Evolutionary conservation across 1,140 invertebrate genomes (phyloP), one percentile per base, ranked within the genome.

Genomic region (Scaptomyza graminum): DNA sequence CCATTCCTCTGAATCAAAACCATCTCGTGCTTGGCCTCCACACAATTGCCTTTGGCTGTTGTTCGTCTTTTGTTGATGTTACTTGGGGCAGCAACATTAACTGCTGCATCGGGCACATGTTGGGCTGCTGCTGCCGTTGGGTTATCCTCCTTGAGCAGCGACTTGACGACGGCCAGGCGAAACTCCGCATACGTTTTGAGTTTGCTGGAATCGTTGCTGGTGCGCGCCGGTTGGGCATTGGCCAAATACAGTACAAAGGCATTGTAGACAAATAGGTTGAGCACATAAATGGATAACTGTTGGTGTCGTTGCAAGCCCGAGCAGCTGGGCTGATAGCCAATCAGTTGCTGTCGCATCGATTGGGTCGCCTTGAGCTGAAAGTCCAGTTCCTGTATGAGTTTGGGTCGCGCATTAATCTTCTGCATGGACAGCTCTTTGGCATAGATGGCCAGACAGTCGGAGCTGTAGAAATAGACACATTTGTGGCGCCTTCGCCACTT

Each of bases 361-460:
- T 70, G 76, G 9, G 56, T 51, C 0, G 47, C 57, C 7, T 73
- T 52, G 6, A 88, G 28, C 9, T 85, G 85, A 49, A 67, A 85
- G 15, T 83, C 85, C 28, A 88, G 16, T 25, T 90, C 79, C 31
- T 88, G 87, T 1, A 90, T 80, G 22, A 90, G 51, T 37, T 88
- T 88, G 11, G 83, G 83, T 3, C 63, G 70, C 0, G 68, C 73
- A 28, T 82, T 90, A 0, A 54, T 79, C 34, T 89, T 89, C 12
- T 90, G 84, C 79, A 84, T 76, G 3, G 83, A 79, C 75, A 89
- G 59, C 41, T 87, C 83, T 44, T 79, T 87, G n/a, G 83, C 63
- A 9, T 88, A 87, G 9, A 89, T 89, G 7, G 87, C 84, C 60
- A 85, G 18, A 12, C 84, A 89, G 34, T 89, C 85, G 8, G 84